phyloP scores from a whole-genome alignment of 2,797 vertebrate species.

The Epinephelus coioides region DNA sequence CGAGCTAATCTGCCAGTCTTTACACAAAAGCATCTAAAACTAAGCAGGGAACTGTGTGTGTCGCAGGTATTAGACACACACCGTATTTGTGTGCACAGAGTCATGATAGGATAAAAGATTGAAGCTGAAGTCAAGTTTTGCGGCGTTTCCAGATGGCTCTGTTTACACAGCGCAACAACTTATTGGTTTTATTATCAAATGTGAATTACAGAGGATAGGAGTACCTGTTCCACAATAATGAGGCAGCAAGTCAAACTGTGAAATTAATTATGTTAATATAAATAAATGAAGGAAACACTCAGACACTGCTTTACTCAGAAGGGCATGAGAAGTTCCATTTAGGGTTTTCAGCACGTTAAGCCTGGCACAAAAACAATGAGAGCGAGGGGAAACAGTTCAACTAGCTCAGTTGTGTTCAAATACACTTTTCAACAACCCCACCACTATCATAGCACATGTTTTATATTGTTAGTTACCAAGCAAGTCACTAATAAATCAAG shows the following conservation, averaged over 20 bases:
- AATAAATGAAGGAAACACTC: background rate
- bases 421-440: background rate
- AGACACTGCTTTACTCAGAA: background rate
- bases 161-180: conserved; percentile 21
- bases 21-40: conserved; percentile 10
- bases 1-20: background rate
- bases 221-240: conserved; percentile 9
- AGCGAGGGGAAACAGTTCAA: background rate
- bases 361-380: background rate
- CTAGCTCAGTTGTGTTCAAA: background rate
- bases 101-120: conserved; percentile 4
- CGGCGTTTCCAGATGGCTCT: conserved; percentile 35
- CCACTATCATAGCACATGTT: background rate
- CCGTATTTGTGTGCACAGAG: conserved; percentile 7
- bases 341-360: background rate
- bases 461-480: background rate
- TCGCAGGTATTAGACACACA: conserved; percentile 20
- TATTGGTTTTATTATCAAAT: conserved; percentile 36
- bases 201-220: conserved; percentile 20
- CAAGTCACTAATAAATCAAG: background rate
- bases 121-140: conserved; percentile 14
- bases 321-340: background rate
- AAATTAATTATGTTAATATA: conserved; percentile 12
- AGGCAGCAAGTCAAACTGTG: conserved; percentile 3
- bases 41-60: background rate